phyloP scores from a whole-genome alignment of 1,140 invertebrate genomes.

The Gryon sp. region DNA sequence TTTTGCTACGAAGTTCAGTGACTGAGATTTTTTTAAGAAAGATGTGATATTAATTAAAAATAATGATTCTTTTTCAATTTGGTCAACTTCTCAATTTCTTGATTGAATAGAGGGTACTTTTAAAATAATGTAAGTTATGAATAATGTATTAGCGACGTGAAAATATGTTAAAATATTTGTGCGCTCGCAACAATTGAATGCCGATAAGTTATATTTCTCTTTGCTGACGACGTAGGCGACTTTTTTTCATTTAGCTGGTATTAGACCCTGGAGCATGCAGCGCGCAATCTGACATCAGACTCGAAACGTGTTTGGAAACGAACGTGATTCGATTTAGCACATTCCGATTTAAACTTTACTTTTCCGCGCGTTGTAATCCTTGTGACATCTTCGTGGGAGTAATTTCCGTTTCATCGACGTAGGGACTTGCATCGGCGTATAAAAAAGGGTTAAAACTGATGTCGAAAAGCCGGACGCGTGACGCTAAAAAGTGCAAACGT shows the following conservation, averaged over 20 bases:
- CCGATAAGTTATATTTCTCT: conserved; percentile 54
- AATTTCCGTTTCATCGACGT: conserved; percentile 75
- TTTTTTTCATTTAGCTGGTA: conserved; percentile 59
- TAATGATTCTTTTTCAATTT: too few species aligned
- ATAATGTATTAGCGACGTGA: conserved; percentile 20
- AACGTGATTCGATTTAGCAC: conserved; percentile 77
- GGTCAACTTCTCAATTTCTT: too few species aligned
- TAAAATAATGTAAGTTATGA: too few species aligned
- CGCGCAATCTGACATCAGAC: conserved; percentile 47
- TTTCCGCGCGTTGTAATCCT: conserved; percentile 66
- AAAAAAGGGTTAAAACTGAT: conserved; percentile 48
- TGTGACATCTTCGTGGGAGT: conserved; percentile 73
- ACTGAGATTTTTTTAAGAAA: too few species aligned
- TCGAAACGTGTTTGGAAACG: conserved; percentile 61
- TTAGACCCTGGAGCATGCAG: conserved; percentile 55
- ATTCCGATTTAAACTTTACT: conserved; percentile 77
- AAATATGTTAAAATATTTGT: conserved; percentile 38
- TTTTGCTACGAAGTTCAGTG: too few species aligned
- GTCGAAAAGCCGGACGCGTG: conserved; percentile 43
- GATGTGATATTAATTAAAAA: too few species aligned
- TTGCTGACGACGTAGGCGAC: conserved; percentile 15
- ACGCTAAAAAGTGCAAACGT: conserved; percentile 44
- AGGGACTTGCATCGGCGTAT: conserved; percentile 37
- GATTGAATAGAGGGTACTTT: too few species aligned
- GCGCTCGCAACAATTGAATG: conserved; percentile 29